Evolutionary conservation across 2,797 vertebrate genomes (phyloP).

Genomic region (Sphenopsis melanotis): DNA sequence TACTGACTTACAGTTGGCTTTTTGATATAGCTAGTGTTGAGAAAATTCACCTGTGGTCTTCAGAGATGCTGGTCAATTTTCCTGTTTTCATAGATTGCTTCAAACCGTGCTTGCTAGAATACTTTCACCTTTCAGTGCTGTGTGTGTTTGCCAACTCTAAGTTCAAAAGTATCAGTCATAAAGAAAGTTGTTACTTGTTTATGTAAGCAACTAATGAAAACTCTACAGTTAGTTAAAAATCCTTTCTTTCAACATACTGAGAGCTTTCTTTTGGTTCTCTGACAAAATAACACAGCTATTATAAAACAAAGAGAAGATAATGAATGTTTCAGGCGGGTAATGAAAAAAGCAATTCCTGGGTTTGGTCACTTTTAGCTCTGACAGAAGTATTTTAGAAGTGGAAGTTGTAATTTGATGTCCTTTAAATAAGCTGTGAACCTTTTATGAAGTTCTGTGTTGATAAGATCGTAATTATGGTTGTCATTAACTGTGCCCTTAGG

Average conservation of each 20-base stretch:
- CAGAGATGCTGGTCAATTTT: not conserved
- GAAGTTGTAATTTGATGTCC: not conserved
- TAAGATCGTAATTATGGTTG: conserved; percentile 18
- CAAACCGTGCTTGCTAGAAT: not conserved
- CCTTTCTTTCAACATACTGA: not conserved
- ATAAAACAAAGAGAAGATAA: not conserved
- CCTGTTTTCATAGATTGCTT: not conserved
- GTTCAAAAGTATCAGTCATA: not conserved
- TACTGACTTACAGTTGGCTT: not conserved
- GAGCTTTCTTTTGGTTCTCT: not conserved
- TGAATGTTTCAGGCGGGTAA: not conserved
- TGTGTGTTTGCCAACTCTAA: not conserved
- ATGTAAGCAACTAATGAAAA: not conserved
- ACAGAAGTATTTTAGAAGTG: not conserved
- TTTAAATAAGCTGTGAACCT: not conserved
- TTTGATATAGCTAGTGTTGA: not conserved
- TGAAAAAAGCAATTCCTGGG: not conserved
- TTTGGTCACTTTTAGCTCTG: not conserved
- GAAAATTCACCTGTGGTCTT: not conserved
- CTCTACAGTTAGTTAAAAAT: not conserved
- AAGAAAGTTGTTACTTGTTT: not conserved
- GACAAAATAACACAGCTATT: not conserved
- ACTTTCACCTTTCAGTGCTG: not conserved
- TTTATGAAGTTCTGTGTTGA: not conserved
- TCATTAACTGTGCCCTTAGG: conserved; percentile 31